Conservation (phyloP, 92 coral and sea anemone genomes). For the Zoanthus sansibaricus region DNA sequence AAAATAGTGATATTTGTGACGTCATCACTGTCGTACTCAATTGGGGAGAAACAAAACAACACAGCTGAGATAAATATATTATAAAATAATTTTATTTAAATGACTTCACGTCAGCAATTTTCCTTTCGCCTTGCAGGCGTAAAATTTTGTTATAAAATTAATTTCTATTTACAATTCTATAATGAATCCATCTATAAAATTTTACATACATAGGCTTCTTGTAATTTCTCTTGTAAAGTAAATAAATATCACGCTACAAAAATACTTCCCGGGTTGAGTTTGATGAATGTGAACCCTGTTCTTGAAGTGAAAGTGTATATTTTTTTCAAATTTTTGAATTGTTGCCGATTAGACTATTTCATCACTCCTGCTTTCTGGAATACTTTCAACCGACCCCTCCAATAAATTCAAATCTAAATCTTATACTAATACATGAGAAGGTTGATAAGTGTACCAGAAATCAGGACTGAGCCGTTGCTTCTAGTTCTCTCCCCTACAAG, state of each 20-base stretch:
- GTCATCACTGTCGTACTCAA: too few species aligned
- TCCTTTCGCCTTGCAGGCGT: slow-evolving; percentile 70
- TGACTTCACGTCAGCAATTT: not conserved
- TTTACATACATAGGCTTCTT: slow-evolving; percentile 34
- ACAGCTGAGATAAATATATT: not conserved
- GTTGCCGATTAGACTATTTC: not conserved
- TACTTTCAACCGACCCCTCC: not conserved
- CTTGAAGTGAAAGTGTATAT: not conserved
- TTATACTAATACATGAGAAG: too few species aligned
- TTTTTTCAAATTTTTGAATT: not conserved
- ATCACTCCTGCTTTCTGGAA: not conserved
- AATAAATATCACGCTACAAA: slow-evolving; percentile 87
- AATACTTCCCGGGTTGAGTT: slow-evolving; percentile 60
- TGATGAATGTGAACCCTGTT: slow-evolving; percentile 8
- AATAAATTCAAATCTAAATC: not conserved
- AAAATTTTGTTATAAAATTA: slow-evolving; percentile 71
- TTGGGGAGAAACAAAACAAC: too few species aligned
- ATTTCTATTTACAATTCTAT: slow-evolving; percentile 81
- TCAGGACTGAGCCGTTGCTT: too few species aligned
- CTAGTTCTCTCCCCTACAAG: too few species aligned
- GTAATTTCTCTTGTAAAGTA: slow-evolving; percentile 36
- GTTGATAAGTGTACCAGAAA: too few species aligned
- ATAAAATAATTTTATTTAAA: slow-evolving; percentile 41
- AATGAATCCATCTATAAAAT: slow-evolving; percentile 74
- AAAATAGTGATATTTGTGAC: too few species aligned